Base-by-base conservation (phyloP, 2,888 invertebrate species). In the Acronicta aceris region DNA sequence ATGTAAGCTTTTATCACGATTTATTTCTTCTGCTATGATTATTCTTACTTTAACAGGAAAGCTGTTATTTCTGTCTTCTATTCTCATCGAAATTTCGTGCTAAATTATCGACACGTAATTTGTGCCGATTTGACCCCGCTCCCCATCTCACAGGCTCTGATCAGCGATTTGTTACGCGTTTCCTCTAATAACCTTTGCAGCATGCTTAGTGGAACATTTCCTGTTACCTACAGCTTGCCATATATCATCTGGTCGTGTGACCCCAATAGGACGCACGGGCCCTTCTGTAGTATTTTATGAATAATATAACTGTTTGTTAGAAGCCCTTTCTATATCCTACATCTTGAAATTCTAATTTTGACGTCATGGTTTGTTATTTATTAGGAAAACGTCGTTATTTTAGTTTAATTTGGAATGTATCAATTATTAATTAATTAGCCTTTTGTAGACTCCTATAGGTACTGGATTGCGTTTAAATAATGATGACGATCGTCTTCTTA, bases 121-220 rank as follows among this genome's bases (percentile, higher is more conserved):
- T 74, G 64, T 74, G 50, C 56, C 74, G 70, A 59, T 47, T 66
- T 59, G 61, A 68, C 64, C 66, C 51, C 62, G 62, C 64, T 61
- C 62, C 48, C 47, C 58, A 64, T 58, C 60, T 58, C 58, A 59
- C 68, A 65, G 66, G 71, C 76, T 70, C 74, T 68, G 70, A 84
- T 83, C 78, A 76, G 67, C 71, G 65, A 83, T 84, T 79, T 74
- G 82, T 76, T 76, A 76, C 81, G 78, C 83, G 76, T 76, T 78
- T 73, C 76, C 71, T 73, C 58, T 62, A 62, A 60, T 63, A 68
- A 71, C 65, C 68, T 60, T 55, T 63, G 47, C 46, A 59, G 50
- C 47, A 59, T 50, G 55, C 57, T 74, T 59, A 74, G 59, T 71
- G 74, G 59, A 71, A 71, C 74, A 74, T 69, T 71, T 71, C 71